Evolutionary conservation across 53 echinoderm and acorn worm species (phyloP).

Genomic region (Actinopyga echinites): DNA sequence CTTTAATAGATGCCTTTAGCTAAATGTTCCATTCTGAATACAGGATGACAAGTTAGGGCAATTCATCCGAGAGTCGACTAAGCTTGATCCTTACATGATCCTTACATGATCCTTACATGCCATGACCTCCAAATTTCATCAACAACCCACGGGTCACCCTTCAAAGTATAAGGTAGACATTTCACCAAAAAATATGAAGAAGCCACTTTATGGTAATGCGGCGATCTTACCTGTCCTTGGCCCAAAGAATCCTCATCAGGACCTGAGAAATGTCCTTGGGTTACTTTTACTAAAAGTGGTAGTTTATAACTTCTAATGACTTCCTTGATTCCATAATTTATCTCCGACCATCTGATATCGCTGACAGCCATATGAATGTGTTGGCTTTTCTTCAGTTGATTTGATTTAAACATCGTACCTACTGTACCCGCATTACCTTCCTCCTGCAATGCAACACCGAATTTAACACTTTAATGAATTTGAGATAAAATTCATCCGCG

Average conservation of each 20-base stretch:
- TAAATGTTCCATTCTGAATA: too few species aligned
- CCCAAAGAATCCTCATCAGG: constrained; percentile 81
- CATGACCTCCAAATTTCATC: too few species aligned
- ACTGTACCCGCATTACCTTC: too few species aligned
- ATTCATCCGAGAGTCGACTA: too few species aligned
- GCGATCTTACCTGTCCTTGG: constrained; percentile 79
- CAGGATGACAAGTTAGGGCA: too few species aligned
- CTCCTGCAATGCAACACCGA: too few species aligned
- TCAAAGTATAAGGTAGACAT: background rate
- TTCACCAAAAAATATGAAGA: background rate
- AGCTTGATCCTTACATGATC: too few species aligned
- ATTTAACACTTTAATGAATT: too few species aligned
- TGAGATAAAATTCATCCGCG: too few species aligned
- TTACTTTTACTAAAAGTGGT: constrained; percentile 73
- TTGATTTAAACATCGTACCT: background rate
- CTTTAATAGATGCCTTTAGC: too few species aligned
- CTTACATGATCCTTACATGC: too few species aligned
- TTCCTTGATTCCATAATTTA: constrained; percentile 41
- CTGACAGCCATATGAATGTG: constrained; percentile 44
- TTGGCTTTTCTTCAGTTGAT: background rate
- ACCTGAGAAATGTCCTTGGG: constrained; percentile 77
- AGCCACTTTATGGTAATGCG: background rate
- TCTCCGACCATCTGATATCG: constrained; percentile 59
- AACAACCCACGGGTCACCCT: background rate
- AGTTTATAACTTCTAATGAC: constrained; percentile 46